A percentile compares a stretch with the other conserved stretches of the same genome.
phyloP scores from a whole-genome alignment of 2,113 vertebrate species.

The Telmatochromis sp. region DNA sequence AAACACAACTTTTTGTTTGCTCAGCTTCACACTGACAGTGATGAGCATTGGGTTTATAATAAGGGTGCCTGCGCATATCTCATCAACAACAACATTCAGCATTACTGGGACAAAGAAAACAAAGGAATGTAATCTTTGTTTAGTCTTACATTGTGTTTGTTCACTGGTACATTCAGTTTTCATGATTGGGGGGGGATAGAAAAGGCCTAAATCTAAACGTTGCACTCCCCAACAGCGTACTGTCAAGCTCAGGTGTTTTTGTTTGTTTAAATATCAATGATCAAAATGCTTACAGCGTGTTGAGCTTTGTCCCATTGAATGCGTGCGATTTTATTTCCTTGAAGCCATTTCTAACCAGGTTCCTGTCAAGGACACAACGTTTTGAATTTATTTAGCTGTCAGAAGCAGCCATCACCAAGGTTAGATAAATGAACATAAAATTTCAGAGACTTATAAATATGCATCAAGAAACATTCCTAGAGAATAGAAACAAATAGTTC shows the following conservation, averaged over 20 bases:
- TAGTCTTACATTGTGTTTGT: slow-evolving; percentile 60
- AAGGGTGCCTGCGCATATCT: slow-evolving; percentile 19
- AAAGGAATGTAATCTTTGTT: slow-evolving; percentile 55
- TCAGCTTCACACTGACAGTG: slow-evolving; percentile 16
- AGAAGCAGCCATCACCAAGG: slow-evolving; percentile 4
- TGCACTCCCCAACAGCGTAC: neutral
- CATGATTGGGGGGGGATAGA: slow-evolving; percentile 4
- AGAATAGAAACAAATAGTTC: neutral
- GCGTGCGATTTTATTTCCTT: slow-evolving; percentile 82
- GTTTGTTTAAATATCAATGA: neutral
- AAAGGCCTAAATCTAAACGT: neutral
- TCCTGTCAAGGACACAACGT: slow-evolving; percentile 67
- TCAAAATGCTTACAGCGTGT: slow-evolving; percentile 77
- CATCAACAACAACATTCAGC: slow-evolving; percentile 9
- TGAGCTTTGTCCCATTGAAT: slow-evolving; percentile 86
- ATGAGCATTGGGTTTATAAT: slow-evolving; percentile 42
- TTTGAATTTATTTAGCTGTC: neutral
- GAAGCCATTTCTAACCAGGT: slow-evolving; percentile 85
- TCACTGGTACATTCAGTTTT: slow-evolving; percentile 55
- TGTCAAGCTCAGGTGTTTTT: neutral
- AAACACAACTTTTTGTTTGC: neutral
- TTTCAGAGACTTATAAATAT: neutral
- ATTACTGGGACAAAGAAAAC: slow-evolving; percentile 26
- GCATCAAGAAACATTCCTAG: neutral
- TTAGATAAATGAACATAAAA: slow-evolving; percentile 26